These are phyloP conservation scores for Mizuhopecten yessoensis DNA, from an alignment of 1,140 invertebrate species.

Conservation along the genomic window DNA sequence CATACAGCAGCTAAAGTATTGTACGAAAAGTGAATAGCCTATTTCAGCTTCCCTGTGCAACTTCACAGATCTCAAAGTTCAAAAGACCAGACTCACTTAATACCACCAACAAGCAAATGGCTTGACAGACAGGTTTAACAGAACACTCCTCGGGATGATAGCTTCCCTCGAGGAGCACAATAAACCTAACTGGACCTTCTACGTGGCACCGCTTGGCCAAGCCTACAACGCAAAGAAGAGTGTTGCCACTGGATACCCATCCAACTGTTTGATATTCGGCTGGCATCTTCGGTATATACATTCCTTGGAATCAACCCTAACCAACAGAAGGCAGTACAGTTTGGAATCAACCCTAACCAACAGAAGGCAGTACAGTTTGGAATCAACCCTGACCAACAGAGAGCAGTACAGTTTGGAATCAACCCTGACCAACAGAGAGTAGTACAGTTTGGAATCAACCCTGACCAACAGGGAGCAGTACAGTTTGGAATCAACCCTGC, in stretches of 20 bases:
- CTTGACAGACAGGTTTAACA: background rate
- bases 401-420: background rate
- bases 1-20: slow-evolving; percentile 54
- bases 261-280: slow-evolving; percentile 77
- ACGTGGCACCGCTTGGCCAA: slow-evolving; percentile 41
- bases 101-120: slow-evolving; percentile 58
- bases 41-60: slow-evolving; percentile 43
- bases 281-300: background rate
- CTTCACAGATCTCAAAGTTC: slow-evolving; percentile 44
- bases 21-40: slow-evolving; percentile 47
- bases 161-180: slow-evolving; percentile 33
- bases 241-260: slow-evolving; percentile 44
- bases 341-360: background rate
- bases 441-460: background rate
- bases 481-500: background rate
- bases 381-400: too few relatives aligned
- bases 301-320: background rate
- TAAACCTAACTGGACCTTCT: slow-evolving; percentile 33
- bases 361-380: background rate
- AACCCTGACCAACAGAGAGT: background rate
- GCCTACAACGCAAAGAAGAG: slow-evolving; percentile 46
- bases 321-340: too few relatives aligned
- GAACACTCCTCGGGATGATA: slow-evolving; percentile 48
- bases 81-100: slow-evolving; percentile 59
- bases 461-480: background rate